Evolutionary conservation across 2,113 vertebrate species (phyloP), one percentile per base, ranked within the genome.

Genomic region (Hypanus sabinus): DNA sequence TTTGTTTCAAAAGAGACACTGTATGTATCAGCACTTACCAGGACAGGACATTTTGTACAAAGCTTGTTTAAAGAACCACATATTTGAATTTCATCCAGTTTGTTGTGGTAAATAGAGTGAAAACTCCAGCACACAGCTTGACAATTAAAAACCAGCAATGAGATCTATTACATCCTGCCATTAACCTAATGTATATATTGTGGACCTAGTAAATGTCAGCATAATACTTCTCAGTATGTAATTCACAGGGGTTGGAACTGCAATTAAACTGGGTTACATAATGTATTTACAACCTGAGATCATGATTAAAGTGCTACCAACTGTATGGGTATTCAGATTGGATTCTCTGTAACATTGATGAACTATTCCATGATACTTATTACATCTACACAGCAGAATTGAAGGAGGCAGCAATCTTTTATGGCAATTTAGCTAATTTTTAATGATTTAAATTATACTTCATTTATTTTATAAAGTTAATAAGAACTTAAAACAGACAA

Each of bases 361-460:
- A 65, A 90, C 62, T 65, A 90, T 65, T 33, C 27, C 60, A 65
- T 3, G 12, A 33, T 20, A n/a, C 27, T 33, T 18, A 20, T 9
- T 68, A n/a, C 24, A 68, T 90, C 16, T 55, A 90, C 65, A 65
- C 18, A n/a, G 33, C 16, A 88, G 30, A 88, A 65, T 65, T 68
- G 60, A 22, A 24, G 30, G 9, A 30, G n/a, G 8, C 88, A 68
- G 36, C 68, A 70, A 81, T 92, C n/a, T 91, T 22, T 68, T 38
- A 16, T 71, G 33, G n/a, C 88, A 92, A 92, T 92, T 92, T 68
- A 71, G 33, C 18, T 92, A 70, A 38, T 24, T 71, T 65, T 90
- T n/a, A 92, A 36, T 33, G 2, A 71, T 62, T 46, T 46, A 71
- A 92, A 71, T 36, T 92, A 46, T 71, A 24, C 71, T 92, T 38